Conservation (phyloP, 2,888 invertebrate genomes). For the Morpho achilles region DNA sequence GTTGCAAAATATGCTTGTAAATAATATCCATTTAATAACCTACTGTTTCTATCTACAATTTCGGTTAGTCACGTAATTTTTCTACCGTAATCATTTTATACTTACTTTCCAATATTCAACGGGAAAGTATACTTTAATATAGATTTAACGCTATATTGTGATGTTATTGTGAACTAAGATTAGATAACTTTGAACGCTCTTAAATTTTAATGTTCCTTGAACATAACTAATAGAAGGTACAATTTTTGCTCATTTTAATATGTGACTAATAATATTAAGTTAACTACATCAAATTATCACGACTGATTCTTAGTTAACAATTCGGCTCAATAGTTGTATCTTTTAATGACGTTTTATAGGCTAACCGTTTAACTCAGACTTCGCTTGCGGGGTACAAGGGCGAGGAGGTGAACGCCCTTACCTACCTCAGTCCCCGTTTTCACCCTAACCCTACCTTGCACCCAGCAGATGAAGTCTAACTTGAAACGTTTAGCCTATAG, state of each 20-base stretch:
- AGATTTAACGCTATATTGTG: background rate
- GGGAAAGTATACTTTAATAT: too few relatives aligned
- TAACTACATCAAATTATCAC: constrained; percentile 24
- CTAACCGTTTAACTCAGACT: too few relatives aligned
- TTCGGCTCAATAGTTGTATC: constrained; percentile 42
- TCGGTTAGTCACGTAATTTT: constrained; percentile 4
- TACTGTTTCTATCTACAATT: background rate
- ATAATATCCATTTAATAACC: background rate
- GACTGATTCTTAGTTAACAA: constrained; percentile 33
- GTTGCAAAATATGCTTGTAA: constrained; percentile 26
- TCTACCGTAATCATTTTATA: constrained; percentile 5
- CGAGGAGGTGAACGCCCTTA: too few relatives aligned
- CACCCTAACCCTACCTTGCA: too few relatives aligned
- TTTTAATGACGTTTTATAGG: too few relatives aligned
- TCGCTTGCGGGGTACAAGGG: too few relatives aligned
- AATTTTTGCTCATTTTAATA: background rate
- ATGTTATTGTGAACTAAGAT: constrained; percentile 2
- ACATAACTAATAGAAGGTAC: constrained; percentile 9
- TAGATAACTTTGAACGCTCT: constrained; percentile 13
- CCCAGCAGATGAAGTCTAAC: too few relatives aligned
- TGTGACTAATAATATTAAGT: background rate
- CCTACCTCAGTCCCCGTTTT: too few relatives aligned
- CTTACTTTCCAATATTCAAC: constrained; percentile 1
- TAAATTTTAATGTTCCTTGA: constrained; percentile 27
- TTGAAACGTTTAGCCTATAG: too few relatives aligned